Evolutionary conservation across 2,797 vertebrate genomes (phyloP), one percentile per base, ranked within the genome.

Genomic region (Danionella dracula): DNA sequence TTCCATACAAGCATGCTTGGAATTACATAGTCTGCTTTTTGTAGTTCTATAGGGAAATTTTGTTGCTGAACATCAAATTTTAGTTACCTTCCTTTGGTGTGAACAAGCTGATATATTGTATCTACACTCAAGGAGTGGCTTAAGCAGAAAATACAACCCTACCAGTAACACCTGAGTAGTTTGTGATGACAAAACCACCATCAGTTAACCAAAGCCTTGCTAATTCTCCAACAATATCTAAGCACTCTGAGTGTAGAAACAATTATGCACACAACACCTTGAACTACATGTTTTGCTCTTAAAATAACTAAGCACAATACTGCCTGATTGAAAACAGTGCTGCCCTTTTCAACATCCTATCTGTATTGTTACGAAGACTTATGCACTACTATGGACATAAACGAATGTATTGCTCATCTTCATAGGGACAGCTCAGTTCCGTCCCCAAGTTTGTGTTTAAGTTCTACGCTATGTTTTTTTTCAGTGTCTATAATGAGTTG

Each of bases 331-430:
- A 32, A 72, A 70, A 70, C 65, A 75, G 72, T 72, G 58, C 68
- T 74, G 68, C 68, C 71, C 63, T 72, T 58, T 72, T 69, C 34
- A 66, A 55, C 69, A 72, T 45, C 54, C 45, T 63, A 69, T 69
- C 31, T 54, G 58, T 68, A 74, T 62, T 68, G 69, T 67, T 68
- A 72, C 54, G 57, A 65, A 74, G n/a, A 77, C 55, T 68, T 75
- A 78, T 78, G 76, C 76, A 78, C 76, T 77, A 76, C 59, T 71
- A 68, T 61, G 60, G 68, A 68, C 70, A 72, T 75, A 68, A 71
- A 75, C 59, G 73, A 78, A 78, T 78, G 76, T 78, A 78, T 60
- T 54, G 55, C 61, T 40, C 54, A 64, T 64, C 63, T 56, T 68
- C 54, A 44, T 45, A 72, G 37, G 38, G 59, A 54, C 45, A 49